Evolutionary conservation across 2,888 invertebrate genomes (phyloP), one percentile per base, ranked within the genome.

Genomic region (Agrochola macilenta): DNA sequence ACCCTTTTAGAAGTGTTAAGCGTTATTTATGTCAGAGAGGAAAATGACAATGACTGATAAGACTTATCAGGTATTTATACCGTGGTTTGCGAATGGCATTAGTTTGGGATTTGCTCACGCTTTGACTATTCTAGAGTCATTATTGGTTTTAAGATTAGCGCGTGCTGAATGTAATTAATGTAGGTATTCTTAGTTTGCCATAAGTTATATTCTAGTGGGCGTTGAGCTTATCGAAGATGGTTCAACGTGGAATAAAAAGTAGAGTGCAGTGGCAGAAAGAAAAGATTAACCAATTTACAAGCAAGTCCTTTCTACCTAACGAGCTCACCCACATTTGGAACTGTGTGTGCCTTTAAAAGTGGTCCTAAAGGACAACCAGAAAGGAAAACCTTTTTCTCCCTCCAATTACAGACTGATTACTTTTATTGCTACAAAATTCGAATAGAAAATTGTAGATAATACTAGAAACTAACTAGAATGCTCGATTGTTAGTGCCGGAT

Each of bases 21-120:
- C 30, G 46, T 52, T 61, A 79, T 79, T 80, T 82, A 82, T 68
- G 35, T 76, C 35, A 69, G 68, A 65, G 68, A n/a, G n/a, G n/a
- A 71, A 71, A 83, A 83, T 75, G 83, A 79, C 84, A 82, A 82
- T 83, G 83, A 83, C 82, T 76, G 82, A 82, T 83, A 82, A 75
- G 30, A 23, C 26, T 69, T 82, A 83, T 71, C 75, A 54, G 52
- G 52, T 78, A 23, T 83, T 60, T 79, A 74, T 57, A 60, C 30
- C 30, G 12, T 64, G 61, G 70, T 83, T 82, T 79, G 12, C 70
- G 74, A 79, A 63, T 64, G 63, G 66, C 43, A 63, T 82, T 83
- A 17, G 52, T 70, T 66, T 54, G 39, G 68, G 70, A 75, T 82
- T 83, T 83, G 49, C 30, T 54, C 54, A 69, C 43, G 63, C 64